Conservation (phyloP, 2,113 vertebrate species). For the Nerophis lumbriciformis region DNA sequence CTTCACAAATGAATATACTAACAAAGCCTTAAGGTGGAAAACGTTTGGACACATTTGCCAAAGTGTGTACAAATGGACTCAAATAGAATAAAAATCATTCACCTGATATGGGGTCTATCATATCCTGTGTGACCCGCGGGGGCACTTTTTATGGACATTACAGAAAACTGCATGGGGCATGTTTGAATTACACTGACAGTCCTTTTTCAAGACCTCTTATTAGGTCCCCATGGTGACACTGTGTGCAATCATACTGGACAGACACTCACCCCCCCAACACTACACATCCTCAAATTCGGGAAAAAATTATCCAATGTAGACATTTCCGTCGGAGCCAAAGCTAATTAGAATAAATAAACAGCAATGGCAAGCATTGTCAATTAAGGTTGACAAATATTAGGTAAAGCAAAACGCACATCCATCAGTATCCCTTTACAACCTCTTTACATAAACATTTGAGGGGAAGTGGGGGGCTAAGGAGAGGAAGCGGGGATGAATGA, state of each 20-base stretch:
- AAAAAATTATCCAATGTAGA: not conserved
- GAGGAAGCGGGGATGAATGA: slow-evolving; percentile 35
- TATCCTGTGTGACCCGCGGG: not conserved
- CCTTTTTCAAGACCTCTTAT: not conserved
- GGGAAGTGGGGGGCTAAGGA: not conserved
- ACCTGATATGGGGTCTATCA: not conserved
- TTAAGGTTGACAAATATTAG: not conserved
- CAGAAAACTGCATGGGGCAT: not conserved
- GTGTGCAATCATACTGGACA: not conserved
- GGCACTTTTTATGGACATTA: not conserved
- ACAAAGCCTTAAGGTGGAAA: too few relatives aligned
- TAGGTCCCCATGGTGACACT: not conserved
- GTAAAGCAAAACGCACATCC: not conserved
- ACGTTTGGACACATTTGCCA: too few relatives aligned
- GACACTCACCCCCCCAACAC: not conserved
- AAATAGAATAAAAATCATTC: not conserved
- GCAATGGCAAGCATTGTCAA: not conserved
- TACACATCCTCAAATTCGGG: not conserved
- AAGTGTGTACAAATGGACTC: too few relatives aligned
- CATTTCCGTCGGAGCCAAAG: not conserved
- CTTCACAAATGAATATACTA: too few relatives aligned
- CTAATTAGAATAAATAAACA: not conserved
- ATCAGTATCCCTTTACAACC: not conserved
- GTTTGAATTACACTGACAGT: not conserved
- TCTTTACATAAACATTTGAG: slow-evolving; percentile 1